These are phyloP conservation scores for Clarias gariepinus DNA, from an alignment of 2,113 vertebrate genomes.

Conservation along the genomic window DNA sequence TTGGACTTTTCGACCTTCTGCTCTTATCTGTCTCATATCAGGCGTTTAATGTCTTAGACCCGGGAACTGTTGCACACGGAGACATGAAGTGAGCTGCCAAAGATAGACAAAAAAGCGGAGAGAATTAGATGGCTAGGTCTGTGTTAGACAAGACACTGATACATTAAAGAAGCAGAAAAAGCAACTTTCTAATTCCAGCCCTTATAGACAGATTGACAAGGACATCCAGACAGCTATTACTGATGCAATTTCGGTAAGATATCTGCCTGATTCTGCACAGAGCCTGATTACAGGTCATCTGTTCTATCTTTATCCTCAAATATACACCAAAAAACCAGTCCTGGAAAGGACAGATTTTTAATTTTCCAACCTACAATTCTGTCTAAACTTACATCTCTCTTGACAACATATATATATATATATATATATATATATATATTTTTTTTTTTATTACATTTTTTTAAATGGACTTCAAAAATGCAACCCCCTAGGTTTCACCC, in stretches of 20 bases:
- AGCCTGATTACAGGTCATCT: neutral
- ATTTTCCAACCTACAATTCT: neutral
- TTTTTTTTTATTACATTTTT: too few species aligned
- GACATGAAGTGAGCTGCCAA: neutral
- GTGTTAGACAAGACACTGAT: neutral
- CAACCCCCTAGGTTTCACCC: too few species aligned
- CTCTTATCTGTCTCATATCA: neutral
- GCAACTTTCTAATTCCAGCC: neutral
- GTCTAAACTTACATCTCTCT: neutral
- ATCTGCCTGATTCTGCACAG: slow-evolving; percentile 7
- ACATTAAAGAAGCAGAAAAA: neutral
- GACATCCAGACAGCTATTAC: neutral
- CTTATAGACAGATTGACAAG: neutral
- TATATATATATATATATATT: too few species aligned
- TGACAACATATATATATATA: neutral
- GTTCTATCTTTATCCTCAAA: neutral
- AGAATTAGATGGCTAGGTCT: neutral
- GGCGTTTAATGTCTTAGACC: neutral
- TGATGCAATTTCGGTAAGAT: neutral
- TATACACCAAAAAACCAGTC: neutral
- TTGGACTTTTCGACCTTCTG: neutral
- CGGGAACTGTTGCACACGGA: neutral
- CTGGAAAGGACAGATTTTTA: neutral
- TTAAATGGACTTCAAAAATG: neutral
- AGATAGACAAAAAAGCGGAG: neutral